Evolutionary conservation across 2,888 invertebrate genomes (phyloP), one percentile per base, ranked within the genome.

Genomic region (Drosophila anomalata): DNA sequence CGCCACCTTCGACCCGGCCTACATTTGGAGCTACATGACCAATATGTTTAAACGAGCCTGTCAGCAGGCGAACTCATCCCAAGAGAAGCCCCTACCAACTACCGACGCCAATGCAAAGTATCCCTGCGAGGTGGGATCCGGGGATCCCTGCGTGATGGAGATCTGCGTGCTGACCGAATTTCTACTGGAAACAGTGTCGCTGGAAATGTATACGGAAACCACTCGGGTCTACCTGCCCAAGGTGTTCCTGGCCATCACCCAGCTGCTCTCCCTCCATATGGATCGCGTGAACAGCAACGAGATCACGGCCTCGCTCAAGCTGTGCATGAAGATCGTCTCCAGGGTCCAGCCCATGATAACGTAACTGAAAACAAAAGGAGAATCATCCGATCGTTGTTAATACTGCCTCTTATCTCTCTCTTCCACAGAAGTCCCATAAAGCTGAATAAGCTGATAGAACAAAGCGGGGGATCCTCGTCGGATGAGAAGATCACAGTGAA

Each of bases 1-100:
- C 89, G 95, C 95, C 58, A 95, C 96, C 0, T 93, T 97, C 71
- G 96, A 97, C 88, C 95, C 96, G n/a, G 95, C 95, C 62, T 97
- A 96, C 88, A 95, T 97, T 60, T 97, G 97, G 97, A 94, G 94
- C 73, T 97, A 95, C 87, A 94, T 96, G 76, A 95, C 94, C 26
- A 93, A 93, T 75, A 91, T 95, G 69, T 95, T 94, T 79, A 93
- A 94, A 61, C 93, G 93, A 62, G 93, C 94, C 1, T 94, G 94
- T 77, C 91, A 91, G 72, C 77, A 81, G 60, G 90, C 89, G 44
- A 77, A 66, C 62, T 55, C 53, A 17, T 0, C 36, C 2, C 39
- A 39, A 3, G 70, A 65, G 0, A 55, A 47, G 29, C 11, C 14
- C 7, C 20, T 12, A 2, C 50, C 74, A 24, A 42, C 48, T 33